Percentiles rank a stretch among this genome's conserved stretches.
These are phyloP conservation scores for Pseudolaguvia tuberculata DNA, from an alignment of 2,113 vertebrate species.

Conservation along the genomic window DNA sequence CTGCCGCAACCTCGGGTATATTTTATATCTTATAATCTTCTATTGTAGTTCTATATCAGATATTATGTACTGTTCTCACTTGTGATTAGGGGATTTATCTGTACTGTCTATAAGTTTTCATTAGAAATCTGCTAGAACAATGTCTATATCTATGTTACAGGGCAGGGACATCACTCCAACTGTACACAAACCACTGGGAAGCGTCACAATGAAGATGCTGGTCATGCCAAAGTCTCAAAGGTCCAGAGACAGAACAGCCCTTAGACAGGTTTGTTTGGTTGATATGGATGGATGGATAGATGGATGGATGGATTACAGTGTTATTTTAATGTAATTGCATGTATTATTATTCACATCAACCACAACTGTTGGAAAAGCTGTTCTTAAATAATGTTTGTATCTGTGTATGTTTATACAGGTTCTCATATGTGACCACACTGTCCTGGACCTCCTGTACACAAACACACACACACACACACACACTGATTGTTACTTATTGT, in stretches of 20 bases:
- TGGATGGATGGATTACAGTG: no score
- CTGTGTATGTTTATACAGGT: constrained; percentile 12
- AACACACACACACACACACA: not conserved
- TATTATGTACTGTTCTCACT: no score
- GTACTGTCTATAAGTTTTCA: no score
- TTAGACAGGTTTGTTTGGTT: constrained; percentile 52
- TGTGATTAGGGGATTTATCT: not conserved
- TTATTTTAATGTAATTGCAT: no score
- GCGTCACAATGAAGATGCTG: constrained; percentile 63
- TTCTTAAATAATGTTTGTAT: not conserved
- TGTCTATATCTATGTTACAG: constrained; percentile 42
- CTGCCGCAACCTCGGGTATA: constrained; percentile 53
- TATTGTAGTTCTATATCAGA: no score
- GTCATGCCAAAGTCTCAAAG: constrained; percentile 58
- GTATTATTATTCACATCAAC: not conserved
- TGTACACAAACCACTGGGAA: constrained; percentile 56
- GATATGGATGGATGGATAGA: not conserved
- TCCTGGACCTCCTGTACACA: constrained; percentile 6
- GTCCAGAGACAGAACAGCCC: constrained; percentile 65
- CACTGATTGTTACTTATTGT: not conserved
- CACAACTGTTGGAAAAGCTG: not conserved
- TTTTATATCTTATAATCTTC: not conserved
- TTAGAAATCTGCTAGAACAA: no score
- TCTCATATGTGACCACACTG: not conserved
- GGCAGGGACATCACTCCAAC: constrained; percentile 51